Base-by-base conservation (phyloP, 2,888 invertebrate species). In the Dolichomitus sp. region DNA sequence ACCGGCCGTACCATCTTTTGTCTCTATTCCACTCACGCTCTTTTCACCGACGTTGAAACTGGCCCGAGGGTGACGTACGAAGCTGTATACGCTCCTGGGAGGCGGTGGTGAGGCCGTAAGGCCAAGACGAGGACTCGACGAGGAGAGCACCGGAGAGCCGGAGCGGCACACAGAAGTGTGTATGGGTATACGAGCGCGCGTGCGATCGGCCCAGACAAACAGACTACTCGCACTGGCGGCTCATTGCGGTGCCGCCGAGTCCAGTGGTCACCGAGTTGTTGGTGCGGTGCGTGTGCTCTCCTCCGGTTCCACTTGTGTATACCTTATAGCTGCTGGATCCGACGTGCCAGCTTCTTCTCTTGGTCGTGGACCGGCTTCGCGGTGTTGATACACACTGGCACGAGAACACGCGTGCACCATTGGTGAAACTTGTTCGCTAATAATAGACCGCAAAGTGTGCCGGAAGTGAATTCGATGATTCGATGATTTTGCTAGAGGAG, bases 131-230 rank as follows among this genome's bases (percentile, higher is more conserved):
- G 88, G 84, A 84, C 83, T 83, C 78, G 83, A 73, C 77, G 82
- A 66, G 74, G 80, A 80, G 84, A 80, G 72, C 75, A 70, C 75
- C 69, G 76, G 54, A 66, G 80, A 76, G 80, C 82, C 79, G 59
- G 61, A 57, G 76, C 61, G 33, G 68, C 76, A 75, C 61, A 82
- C 79, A 75, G 65, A 85, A 80, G 80, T 80, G 82, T 81, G 80
- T 85, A 81, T 69, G 69, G 75, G 74, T 74, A 66, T 72, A 52
- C 76, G 45, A 63, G 73, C 77, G 66, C 69, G 80, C 80, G 85
- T 86, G 86, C 85, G 89, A 87, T 90, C 89, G 89, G 87, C 84
- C 90, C 91, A 90, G 91, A 90, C 91, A 90, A 90, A 90, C 91
- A 90, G 91, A 91, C 90, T 91, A 59, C 61, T 74, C 88, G 89